Conservation (phyloP, 2,797 vertebrate species). For the Lithobates pipiens region DNA sequence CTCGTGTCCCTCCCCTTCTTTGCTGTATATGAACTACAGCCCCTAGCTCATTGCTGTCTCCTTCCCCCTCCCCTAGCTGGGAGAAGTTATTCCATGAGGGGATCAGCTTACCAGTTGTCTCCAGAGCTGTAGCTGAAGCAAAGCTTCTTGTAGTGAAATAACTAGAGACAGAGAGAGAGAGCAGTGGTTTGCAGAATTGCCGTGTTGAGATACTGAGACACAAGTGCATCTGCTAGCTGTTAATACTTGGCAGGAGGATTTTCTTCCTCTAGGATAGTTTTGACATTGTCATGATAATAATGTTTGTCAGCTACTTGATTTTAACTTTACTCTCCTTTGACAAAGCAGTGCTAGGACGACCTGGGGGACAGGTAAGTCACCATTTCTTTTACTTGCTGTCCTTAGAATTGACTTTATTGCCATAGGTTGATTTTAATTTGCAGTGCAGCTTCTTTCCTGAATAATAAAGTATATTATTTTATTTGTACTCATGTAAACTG, state of each 20-base stretch:
- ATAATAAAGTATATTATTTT: neutral
- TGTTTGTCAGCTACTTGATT: conserved; percentile 82
- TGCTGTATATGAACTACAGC: conserved; percentile 73
- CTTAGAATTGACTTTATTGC: neutral
- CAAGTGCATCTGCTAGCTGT: conserved; percentile 79
- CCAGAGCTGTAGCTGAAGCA: conserved; percentile 75
- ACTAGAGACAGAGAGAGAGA: conserved; percentile 25
- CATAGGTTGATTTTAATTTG: neutral
- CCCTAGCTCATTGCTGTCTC: conserved; percentile 76
- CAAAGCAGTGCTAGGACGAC: conserved; percentile 81
- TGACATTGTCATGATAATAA: conserved; percentile 74
- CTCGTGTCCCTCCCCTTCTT: conserved; percentile 77
- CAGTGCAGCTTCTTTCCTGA: neutral
- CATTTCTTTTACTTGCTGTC: conserved; percentile 3
- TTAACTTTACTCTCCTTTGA: conserved; percentile 84
- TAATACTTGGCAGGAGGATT: conserved; percentile 75
- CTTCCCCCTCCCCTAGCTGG: conserved; percentile 74
- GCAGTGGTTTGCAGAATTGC: conserved; percentile 66
- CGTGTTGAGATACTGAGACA: conserved; percentile 70
- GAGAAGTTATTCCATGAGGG: conserved; percentile 80
- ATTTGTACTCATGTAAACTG: neutral
- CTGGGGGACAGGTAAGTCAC: conserved; percentile 88
- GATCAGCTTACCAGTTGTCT: conserved; percentile 83
- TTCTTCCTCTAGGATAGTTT: conserved; percentile 73
- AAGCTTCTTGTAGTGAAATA: conserved; percentile 67